Evolutionary conservation across 1,140 invertebrate genomes (phyloP), one percentile per base, ranked within the genome.

Genomic region (Himalopsyche phryganea): DNA sequence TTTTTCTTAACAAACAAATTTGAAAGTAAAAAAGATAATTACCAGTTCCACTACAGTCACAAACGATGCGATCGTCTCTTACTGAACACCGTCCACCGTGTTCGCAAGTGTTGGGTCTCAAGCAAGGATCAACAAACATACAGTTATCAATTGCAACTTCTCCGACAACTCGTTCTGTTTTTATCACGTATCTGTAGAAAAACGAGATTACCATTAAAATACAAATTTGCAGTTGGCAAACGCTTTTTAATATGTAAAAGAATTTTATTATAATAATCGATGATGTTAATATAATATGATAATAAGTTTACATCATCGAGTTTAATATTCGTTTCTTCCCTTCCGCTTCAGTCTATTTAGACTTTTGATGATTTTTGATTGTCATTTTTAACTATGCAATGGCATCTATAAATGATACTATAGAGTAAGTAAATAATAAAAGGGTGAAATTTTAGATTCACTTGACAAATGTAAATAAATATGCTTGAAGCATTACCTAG

Each of bases 61-160:
- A 97, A 2, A 85, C 88, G 11, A 94, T 85, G 49, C 85, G 80
- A 61, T 94, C 91, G 71, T 94, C 90, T 67, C 91, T 86, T 0
- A 95, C 90, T 9, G 89, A 88, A 71, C 93, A 97, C 65, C 88
- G 86, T 0, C 92, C 92, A 1, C 86, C 90, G 68, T 97, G 92
- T 69, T 96, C 90, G 68, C 93, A 97, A 36, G 91, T 92, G 63
- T 92, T 91, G 0, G 91, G 91, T 51, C 89, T 76, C 40, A 85
- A 85, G 67, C 94, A 97, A 0, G 93, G 90, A 77, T 96, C 90
- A 0, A 94, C 86, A 61, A 96, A 89, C 60, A 89, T 84, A 71
- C 93, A 96, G 65, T 95, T 92, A 66, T 97, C 94, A 46, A 96
- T 78, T 0, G 90, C 90, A 0, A 96, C 88, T 75, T 93, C 90